These are phyloP conservation scores for Corythaeola cristata DNA, from an alignment of 2,113 vertebrate species.

Conservation along the genomic window DNA sequence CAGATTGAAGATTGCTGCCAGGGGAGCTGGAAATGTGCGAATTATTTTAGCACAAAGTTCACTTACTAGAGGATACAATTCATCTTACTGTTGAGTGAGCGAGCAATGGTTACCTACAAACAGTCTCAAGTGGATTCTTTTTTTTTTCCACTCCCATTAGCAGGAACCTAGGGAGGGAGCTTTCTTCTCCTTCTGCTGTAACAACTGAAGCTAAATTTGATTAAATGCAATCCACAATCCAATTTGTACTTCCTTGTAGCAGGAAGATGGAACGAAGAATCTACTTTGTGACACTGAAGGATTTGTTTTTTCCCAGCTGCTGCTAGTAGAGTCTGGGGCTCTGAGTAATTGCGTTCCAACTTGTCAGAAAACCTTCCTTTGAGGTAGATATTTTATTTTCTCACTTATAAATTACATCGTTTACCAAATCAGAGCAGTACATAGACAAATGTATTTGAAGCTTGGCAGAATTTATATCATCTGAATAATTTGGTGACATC, in stretches of 20 bases:
- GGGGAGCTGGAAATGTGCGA: not conserved
- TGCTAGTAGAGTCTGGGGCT: not conserved
- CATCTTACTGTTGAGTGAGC: not conserved
- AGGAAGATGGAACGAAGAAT: not conserved
- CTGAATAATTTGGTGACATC: not conserved
- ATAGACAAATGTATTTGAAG: not conserved
- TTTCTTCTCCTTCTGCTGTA: slow-evolving; percentile 6
- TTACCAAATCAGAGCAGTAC: not conserved
- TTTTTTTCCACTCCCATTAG: not conserved
- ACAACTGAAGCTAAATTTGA: slow-evolving; percentile 17
- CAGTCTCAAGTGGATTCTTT: not conserved
- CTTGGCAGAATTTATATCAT: not conserved
- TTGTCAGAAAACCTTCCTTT: slow-evolving; percentile 12
- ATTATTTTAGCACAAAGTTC: not conserved
- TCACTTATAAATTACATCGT: not conserved
- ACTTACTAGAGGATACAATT: not conserved
- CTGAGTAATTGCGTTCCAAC: not conserved
- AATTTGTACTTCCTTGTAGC: slow-evolving; percentile 19
- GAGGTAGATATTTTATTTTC: not conserved
- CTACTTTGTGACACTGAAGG: not conserved
- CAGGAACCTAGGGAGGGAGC: not conserved
- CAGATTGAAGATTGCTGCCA: not conserved
- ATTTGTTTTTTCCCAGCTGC: slow-evolving; percentile 11
- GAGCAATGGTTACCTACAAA: not conserved
- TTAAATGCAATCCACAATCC: slow-evolving; percentile 15